Conservation (phyloP, 2,797 vertebrate species). For the Macrochelys suwanniensis region DNA sequence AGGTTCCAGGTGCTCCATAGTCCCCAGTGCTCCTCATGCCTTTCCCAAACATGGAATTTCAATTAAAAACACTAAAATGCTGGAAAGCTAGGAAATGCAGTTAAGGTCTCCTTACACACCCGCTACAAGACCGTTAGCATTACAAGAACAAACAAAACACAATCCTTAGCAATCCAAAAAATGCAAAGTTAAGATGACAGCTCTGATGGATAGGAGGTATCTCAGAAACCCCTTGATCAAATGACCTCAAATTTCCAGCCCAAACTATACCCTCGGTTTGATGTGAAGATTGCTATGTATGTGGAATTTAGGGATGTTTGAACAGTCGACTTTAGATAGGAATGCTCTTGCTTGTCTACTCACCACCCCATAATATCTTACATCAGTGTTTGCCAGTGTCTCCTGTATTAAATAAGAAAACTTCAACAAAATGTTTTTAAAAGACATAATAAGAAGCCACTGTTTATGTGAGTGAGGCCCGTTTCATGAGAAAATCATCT, state of each 20-base stretch:
- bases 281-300: neutral
- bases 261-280: neutral
- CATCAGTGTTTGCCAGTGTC: neutral
- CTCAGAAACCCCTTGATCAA: neutral
- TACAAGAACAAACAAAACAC: neutral
- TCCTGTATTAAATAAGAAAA: neutral
- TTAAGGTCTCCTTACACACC: neutral
- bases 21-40: neutral
- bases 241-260: slow-evolving; percentile 7
- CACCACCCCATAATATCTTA: neutral
- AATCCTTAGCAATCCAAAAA: neutral
- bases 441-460: slow-evolving; percentile 9
- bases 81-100: neutral
- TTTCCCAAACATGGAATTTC: neutral
- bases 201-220: neutral
- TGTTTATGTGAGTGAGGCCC: neutral
- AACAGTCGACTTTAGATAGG: slow-evolving; percentile 10
- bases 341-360: neutral
- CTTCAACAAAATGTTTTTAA: neutral
- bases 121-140: neutral
- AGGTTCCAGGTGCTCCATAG: neutral
- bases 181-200: neutral
- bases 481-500: slow-evolving; percentile 27
- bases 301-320: neutral
- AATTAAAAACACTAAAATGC: neutral